Evolutionary conservation across 2,797 vertebrate species (phyloP), one percentile per base, ranked within the genome.

Genomic region (Valencia hispanica): DNA sequence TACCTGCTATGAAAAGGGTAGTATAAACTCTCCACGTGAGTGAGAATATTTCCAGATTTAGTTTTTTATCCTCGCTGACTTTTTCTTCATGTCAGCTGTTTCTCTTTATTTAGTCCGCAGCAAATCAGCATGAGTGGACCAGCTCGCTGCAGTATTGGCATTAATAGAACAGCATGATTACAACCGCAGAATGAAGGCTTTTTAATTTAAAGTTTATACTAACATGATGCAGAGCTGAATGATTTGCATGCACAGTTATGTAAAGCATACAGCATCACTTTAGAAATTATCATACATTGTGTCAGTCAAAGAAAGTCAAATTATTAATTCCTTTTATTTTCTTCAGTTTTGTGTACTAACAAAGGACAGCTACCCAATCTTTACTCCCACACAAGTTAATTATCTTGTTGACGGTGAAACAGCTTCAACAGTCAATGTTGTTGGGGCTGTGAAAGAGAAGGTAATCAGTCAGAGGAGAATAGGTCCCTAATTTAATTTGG

Each of bases 371-470:
- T 17, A n/a, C 36, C 39, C 63, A 66, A 66, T 27, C 39, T 68
- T 43, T 43, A 9, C 25, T 68, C 39, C 25, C 22, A 68, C 39
- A 3, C 39, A 43, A 68, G 36, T 68, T 27, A 43, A 68, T 68
- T 68, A 43, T 68, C 25, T 9, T 43, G 39, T 43, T 78, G 77
- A 84, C 63, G 79, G 72, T 70, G 53, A 73, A 30, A 79, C 80
- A 79, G 75, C 68, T 72, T 74, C 80, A 70, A 68, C 71, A 70
- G 45, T 73, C 53, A 70, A 51, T 61, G 39, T 50, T 3, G 2
- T 68, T n/a, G 65, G 39, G 36, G 65, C 39, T 68, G 39, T 43
- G 39, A 43, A 17, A 43, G 65, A 68, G 14, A 68, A 68, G 65
- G 36, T 68, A 27, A 68, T 68, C 65, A 43, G 36, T 68, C 20